Evolutionary conservation across 2,113 vertebrate genomes (phyloP), one percentile per base, ranked within the genome.

Genomic region (Accipiter virgatus): DNA sequence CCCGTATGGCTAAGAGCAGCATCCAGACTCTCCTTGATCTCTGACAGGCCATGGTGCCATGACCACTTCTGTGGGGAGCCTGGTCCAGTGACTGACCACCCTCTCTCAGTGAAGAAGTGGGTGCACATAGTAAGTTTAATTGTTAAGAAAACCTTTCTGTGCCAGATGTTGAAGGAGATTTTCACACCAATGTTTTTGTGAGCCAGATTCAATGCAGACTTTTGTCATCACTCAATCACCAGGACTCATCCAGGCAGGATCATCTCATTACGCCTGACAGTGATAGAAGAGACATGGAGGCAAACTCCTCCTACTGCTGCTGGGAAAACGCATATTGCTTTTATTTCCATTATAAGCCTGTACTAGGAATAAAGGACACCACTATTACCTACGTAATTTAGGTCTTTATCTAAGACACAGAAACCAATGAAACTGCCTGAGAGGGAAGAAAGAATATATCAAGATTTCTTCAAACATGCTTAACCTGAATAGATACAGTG

Each of bases 1-100:
- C 20, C n/a, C 16, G 0, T 9, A 5, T 4, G 8, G 16, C 21
- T 5, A 2, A 16, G 21, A 58, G 42, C 52, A 4, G 32, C 12
- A 1, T 18, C 40, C 40, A 31, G 50, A 20, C 1, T 5, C 13
- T n/a, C 47, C 48, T 8, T 5, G 36, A 45, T 5, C 42, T 36
- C 72, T 2, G 42, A 5, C 25, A 10, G 52, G 21, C 62, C 20
- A 38, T 2, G 21, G 63, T 58, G 34, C 52, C 26, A 6, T 2
- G 20, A 47, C 10, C 66, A 1, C 66, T 14, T 17, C 55, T n/a
- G 15, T 3, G 3, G 42, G 53, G 43, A 27, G 27, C 34, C 52
- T 2, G 14, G 18, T 31, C 34, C 40, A 7, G 78, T 7, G 40
- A 14, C 32, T 4, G 13, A 6, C 20, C 52, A 2, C 34, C 26